Base-by-base conservation (phyloP, 2,888 invertebrate species). In the Nemapogon koenigi region DNA sequence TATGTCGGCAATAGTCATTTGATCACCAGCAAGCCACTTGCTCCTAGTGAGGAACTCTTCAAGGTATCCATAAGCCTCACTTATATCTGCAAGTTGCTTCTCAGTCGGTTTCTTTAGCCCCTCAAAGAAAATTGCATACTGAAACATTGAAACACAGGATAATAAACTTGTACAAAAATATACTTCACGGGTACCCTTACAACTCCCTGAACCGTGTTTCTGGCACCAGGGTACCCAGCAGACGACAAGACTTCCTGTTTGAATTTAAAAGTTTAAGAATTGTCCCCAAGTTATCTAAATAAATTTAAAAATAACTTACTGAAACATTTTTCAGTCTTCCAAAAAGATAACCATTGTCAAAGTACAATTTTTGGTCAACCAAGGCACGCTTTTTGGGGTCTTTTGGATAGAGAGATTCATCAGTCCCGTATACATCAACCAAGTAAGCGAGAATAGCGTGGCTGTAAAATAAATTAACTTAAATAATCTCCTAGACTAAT, bases 351-450 rank as follows among this genome's bases (percentile, higher is more conserved):
- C 70, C 67, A 4, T 61, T 58, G 38, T 84, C 75, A 46, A 84
- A 84, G 49, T 81, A 72, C 14, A 85, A 52, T 45, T 70, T 66
- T 45, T 83, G 81, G 51, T 85, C 76, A 10, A 86, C 62, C 1
- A 69, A 48, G 1, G 82, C 80, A 36, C 84, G 64, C 45, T 62
- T 54, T 44, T 73, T 59, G 1, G 68, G 46, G 42, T 85, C 81
- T 48, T 76, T 81, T 0, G 85, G 85, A 49, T 85, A 86, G 16
- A 85, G 54, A 1, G 64, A 46, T 40, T 82, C 81, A 44, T 81
- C 61, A 40, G 75, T 72, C 1, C 68, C 81, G 46, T 84, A 86
- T 41, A 71, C 73, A 33, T 71, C 71, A 0, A 69, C 68, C 18
- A 85, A 49, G 51, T 82, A 83, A 32, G 62, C 56, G 2, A 69